Base-by-base conservation (phyloP, 2,888 invertebrate genomes). In the Tuta absoluta region DNA sequence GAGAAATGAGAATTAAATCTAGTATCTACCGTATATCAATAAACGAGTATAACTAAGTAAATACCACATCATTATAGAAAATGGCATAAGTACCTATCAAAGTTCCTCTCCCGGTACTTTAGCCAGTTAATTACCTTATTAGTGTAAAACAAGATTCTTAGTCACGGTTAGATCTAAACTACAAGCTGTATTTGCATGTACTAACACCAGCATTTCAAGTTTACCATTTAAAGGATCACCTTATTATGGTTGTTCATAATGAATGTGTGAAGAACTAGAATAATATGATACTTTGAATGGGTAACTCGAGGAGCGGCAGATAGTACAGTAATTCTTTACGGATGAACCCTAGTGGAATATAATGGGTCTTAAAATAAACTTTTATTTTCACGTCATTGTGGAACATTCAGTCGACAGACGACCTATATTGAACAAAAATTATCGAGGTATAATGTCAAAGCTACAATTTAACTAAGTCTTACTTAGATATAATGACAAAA, bases 131-230 rank as follows among this genome's bases (percentile, higher is more conserved):
- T 60, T 45, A 60, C 45, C 60, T 48, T 45, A 60, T 60, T 60
- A 60, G 60, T 51, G 60, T 60, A 60, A 58, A 60, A 60, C 60
- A 60, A 60, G 61, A 28, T 23, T 23, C 28, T 24, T 12, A 38
- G 49, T 49, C 49, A 49, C 23, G 59, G 38, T 8, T 57, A 45
- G 59, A 61, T 48, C 11, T 14, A 33, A 33, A 28, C 28, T 28
- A 5, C 33, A 8, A 33, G 33, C 33, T 48, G 11, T 37, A 59
- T 59, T 59, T 59, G 41, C 58, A 59, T 59, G 58, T 21, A 33
- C 33, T 33, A 33, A 8, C 4, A 10, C 7, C 33, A 33, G 8
- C 33, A 33, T 1, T 8, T 33, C 33, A 4, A 33, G 8, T n/a
- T 10, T 33, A 33, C 10, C 33, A 7, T 8, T 53, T 12, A 53